Percentiles rank a stretch among this genome's conserved stretches.
Conservation (phyloP, 2,113 vertebrate species). For the Pachycephala philippinensis region DNA sequence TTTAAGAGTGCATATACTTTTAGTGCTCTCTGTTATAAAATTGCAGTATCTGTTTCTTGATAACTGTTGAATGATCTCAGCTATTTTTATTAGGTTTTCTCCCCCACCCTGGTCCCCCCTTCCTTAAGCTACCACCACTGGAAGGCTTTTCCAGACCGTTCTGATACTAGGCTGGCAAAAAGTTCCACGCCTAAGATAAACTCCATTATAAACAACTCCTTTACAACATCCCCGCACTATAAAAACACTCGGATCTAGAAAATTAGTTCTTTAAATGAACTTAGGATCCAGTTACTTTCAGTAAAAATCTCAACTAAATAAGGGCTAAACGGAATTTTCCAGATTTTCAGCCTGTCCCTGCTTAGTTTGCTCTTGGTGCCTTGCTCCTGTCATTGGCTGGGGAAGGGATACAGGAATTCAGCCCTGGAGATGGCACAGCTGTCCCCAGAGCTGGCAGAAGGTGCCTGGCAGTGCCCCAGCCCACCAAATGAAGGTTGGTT, state of each 20-base stretch:
- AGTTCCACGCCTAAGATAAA: constrained; percentile 42
- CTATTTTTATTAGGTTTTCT: constrained; percentile 83
- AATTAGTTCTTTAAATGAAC: constrained; percentile 72
- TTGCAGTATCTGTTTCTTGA: constrained; percentile 86
- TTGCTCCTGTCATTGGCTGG: fast-evolving
- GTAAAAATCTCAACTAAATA: background rate
- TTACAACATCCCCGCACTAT: constrained; percentile 66
- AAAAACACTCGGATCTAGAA: constrained; percentile 69
- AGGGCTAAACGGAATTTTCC: background rate
- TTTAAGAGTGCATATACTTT: constrained; percentile 84
- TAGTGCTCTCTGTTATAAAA: constrained; percentile 83
- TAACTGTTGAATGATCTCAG: constrained; percentile 84
- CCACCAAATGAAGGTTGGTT: background rate
- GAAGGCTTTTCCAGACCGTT: constrained; percentile 64
- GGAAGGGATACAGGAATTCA: background rate
- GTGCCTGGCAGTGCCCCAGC: background rate
- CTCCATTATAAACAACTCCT: constrained; percentile 75
- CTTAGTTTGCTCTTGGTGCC: background rate
- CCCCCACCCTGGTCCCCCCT: constrained; percentile 52
- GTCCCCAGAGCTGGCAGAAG: background rate
- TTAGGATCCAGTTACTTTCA: constrained; percentile 48
- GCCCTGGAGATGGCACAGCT: background rate
- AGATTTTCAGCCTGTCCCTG: background rate
- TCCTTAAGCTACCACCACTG: constrained; percentile 72
- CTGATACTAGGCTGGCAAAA: constrained; percentile 61